phyloP scores from a whole-genome alignment of 2,113 vertebrate genomes.

The Amphilophus citrinellus region DNA sequence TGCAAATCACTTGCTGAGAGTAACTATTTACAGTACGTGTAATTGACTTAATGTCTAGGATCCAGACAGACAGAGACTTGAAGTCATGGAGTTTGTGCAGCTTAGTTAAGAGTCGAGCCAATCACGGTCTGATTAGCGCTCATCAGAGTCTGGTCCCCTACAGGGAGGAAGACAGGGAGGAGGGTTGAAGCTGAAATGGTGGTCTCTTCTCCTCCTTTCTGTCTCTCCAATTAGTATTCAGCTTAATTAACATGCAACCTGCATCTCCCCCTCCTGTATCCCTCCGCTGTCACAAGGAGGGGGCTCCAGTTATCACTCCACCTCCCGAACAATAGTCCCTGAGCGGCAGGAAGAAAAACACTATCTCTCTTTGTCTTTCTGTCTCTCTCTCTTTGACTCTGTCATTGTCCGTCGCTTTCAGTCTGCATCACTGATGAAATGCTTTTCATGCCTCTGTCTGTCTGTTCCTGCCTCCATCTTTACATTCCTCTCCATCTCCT shows the following conservation, averaged over 20 bases:
- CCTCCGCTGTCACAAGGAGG: slow-evolving; percentile 35
- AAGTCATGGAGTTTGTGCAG: slow-evolving; percentile 2
- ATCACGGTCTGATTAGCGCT: slow-evolving; percentile 58
- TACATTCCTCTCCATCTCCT: slow-evolving; percentile 23
- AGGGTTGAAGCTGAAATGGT: slow-evolving; percentile 27
- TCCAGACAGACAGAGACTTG: not conserved
- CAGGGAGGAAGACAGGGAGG: slow-evolving; percentile 23
- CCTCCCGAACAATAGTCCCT: slow-evolving; percentile 39
- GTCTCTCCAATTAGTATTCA: slow-evolving; percentile 73
- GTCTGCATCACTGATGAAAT: slow-evolving; percentile 9
- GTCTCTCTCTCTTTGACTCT: slow-evolving; percentile 8
- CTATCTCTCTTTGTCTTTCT: slow-evolving; percentile 6
- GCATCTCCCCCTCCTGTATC: slow-evolving; percentile 63
- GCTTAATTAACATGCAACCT: slow-evolving; percentile 78
- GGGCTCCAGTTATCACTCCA: slow-evolving; percentile 33
- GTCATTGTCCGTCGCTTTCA: not conserved
- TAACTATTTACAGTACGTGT: slow-evolving; percentile 4
- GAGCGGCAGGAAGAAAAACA: slow-evolving; percentile 21
- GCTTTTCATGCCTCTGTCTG: not conserved
- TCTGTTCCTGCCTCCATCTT: not conserved
- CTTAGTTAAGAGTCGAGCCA: slow-evolving; percentile 41
- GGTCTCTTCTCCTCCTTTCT: slow-evolving; percentile 17
- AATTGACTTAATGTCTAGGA: slow-evolving; percentile 5
- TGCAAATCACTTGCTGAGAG: slow-evolving; percentile 8
- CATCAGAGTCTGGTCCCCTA: slow-evolving; percentile 54